Evolutionary conservation across 1,140 invertebrate species (phyloP).

Genomic region (Caenorhabditis tropicalis): DNA sequence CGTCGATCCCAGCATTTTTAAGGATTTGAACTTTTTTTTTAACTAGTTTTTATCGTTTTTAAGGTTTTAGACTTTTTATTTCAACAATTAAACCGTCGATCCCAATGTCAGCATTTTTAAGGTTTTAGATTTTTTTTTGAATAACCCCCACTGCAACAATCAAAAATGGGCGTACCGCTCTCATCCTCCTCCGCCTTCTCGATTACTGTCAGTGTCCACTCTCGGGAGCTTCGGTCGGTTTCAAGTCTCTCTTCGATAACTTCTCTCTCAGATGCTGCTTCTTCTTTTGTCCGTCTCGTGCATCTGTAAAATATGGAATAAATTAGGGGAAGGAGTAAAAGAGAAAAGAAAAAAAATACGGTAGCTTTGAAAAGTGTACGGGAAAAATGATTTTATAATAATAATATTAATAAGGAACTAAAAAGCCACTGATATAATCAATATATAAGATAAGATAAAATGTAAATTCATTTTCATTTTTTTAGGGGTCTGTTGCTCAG

Average conservation of each 20-base stretch:
- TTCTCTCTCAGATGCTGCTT: background rate
- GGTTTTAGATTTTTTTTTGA: no score
- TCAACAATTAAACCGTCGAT: no score
- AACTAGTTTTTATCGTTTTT: background rate
- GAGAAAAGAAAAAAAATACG: background rate
- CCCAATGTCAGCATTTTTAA: no score
- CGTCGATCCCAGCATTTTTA: background rate
- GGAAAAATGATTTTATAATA: no score
- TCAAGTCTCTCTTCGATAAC: no score
- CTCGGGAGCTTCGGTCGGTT: background rate
- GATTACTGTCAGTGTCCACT: background rate
- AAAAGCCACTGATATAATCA: no score
- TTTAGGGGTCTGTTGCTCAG: no score
- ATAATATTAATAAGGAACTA: no score
- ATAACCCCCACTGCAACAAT: background rate
- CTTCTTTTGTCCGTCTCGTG: background rate
- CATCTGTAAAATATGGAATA: background rate
- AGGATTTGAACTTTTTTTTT: background rate
- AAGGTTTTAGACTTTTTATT: no score
- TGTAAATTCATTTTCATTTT: no score
- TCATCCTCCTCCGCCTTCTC: background rate
- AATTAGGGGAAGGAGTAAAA: background rate
- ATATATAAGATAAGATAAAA: no score
- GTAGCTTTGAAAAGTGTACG: background rate
- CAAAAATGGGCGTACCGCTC: conserved; percentile 13